A percentile compares a stretch with the other conserved stretches of the same genome.
Evolutionary conservation across 2,888 invertebrate genomes (phyloP).

Genomic region (Caradrina kadenii): DNA sequence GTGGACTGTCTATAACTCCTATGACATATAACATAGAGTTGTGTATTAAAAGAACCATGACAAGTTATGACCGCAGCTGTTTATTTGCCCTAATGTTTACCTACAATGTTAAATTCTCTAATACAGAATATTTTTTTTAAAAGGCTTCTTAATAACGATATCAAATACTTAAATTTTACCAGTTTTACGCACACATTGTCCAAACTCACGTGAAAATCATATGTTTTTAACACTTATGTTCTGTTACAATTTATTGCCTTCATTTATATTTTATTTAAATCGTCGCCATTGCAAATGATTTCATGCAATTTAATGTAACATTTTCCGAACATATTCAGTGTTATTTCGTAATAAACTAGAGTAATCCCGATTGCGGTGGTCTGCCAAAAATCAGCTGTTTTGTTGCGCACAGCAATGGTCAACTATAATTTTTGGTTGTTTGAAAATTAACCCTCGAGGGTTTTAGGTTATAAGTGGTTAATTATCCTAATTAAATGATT

Average conservation of each 20-base stretch:
- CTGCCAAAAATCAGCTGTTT: slow-evolving; percentile 38
- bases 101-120: too few species aligned
- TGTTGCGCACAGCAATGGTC: neutral
- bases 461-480: neutral
- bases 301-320: slow-evolving; percentile 17
- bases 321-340: slow-evolving; percentile 19
- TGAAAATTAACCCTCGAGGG: neutral
- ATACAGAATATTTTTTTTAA: neutral
- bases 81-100: too few species aligned
- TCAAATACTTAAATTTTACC: neutral
- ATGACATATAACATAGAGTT: too few species aligned
- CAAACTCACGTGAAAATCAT: slow-evolving; percentile 16
- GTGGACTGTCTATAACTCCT: too few species aligned
- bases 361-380: slow-evolving; percentile 35
- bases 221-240: slow-evolving; percentile 44
- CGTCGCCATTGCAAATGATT: slow-evolving; percentile 32
- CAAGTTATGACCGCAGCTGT: too few species aligned
- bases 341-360: slow-evolving; percentile 37
- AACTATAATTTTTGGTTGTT: slow-evolving; percentile 20
- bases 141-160: neutral
- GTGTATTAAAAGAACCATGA: too few species aligned
- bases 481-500: neutral
- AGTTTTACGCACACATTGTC: neutral
- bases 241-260: slow-evolving; percentile 28
- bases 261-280: slow-evolving; percentile 41